A percentile compares a stretch with the other conserved stretches of the same genome.
Evolutionary conservation across 2,113 vertebrate species (phyloP).

Genomic region (Hemicordylus capensis): DNA sequence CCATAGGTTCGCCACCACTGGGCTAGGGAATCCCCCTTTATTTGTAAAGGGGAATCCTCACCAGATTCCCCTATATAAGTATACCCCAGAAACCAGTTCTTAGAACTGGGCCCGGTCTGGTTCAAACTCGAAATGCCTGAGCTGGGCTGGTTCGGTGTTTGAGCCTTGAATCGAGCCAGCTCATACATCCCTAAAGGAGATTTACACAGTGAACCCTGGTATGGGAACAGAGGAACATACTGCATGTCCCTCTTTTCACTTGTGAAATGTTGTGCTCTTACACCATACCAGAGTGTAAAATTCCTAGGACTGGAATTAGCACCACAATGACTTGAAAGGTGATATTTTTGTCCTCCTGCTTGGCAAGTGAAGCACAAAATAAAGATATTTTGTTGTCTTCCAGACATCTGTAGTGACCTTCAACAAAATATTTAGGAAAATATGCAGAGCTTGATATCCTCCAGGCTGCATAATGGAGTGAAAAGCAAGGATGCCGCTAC

Average conservation of each 20-base stretch:
- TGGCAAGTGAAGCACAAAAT: constrained; percentile 5
- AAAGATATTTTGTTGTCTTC: constrained; percentile 30
- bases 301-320: neutral
- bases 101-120: too few species aligned
- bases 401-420: constrained; percentile 57
- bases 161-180: too few species aligned
- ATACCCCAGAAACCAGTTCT: too few species aligned
- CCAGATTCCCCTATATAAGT: too few species aligned
- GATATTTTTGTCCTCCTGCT: constrained; percentile 1
- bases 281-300: neutral
- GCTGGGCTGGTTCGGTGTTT: too few species aligned
- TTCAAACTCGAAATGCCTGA: too few species aligned
- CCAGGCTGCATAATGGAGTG: constrained; percentile 13
- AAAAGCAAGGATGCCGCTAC: constrained; percentile 32
- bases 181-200: too few species aligned
- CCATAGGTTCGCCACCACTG: too few species aligned
- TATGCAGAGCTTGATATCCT: constrained; percentile 25
- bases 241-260: too few species aligned
- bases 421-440: constrained; percentile 48
- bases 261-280: too few species aligned
- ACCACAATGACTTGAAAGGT: neutral
- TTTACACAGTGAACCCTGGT: neutral
- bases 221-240: neutral
- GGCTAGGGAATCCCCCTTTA: too few species aligned
- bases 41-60: too few species aligned